Base-by-base conservation (phyloP, 2,113 vertebrate species). In the Chlorodrepanis virens region DNA sequence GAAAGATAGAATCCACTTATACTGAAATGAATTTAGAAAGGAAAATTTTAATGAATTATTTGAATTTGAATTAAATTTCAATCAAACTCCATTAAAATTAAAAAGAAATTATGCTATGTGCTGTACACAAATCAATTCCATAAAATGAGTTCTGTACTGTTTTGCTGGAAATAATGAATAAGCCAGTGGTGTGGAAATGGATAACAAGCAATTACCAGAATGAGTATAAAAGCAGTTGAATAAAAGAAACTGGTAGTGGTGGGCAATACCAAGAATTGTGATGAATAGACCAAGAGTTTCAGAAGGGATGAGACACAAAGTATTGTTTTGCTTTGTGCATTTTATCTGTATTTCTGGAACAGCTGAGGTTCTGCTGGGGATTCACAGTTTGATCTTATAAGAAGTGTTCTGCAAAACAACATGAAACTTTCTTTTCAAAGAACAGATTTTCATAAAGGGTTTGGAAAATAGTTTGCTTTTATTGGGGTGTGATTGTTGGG, bases 311-410 rank as follows among this genome's bases (percentile, higher is more conserved):
- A 85, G 89, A 59, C 79, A 83, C 79, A 68, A 53, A 42, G 70
- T 22, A 53, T 33, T 95, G 83, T 50, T 57, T 90, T 97, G 56
- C 53, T 94, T 91, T 96, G 93, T 94, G 69, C n/a, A n/a, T 95
- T 96, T 96, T 95, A 94, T 87, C 92, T 96, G 68, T 69, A 50
- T 83, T 96, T 96, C n/a, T 19, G 93, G 83, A 97, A 84, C 56
- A 94, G 88, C 37, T 69, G 69, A 90, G 76, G 44, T 70, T 96
- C 71, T 89, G 69, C 92, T 94, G 94, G 77, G 94, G 89, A 96
- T 97, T 93, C 90, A 89, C 87, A 75, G 83, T 81, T 94, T 89
- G 87, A 54, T 60, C 39, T 95, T 86, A 72, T 42, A 71, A 85
- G 74, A 89, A 93, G 25, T 35, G 45, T 44, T 64, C 50, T 76